phyloP scores from a whole-genome alignment of 2,113 vertebrate genomes.

The Megaleporinus macrocephalus region DNA sequence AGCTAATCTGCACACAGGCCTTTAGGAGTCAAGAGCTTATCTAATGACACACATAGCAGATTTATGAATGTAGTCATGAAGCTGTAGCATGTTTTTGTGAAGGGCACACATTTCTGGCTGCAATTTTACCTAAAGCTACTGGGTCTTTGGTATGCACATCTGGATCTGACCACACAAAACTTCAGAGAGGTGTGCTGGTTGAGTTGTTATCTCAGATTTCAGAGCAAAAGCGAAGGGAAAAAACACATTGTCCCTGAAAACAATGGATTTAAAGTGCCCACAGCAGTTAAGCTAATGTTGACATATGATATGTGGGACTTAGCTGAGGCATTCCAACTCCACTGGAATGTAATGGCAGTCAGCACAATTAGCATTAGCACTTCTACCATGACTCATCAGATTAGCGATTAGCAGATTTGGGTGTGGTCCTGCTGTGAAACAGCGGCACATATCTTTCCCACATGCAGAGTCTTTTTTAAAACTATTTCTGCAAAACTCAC shows the following conservation, averaged over 20 bases:
- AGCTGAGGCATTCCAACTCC: background rate
- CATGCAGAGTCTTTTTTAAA: background rate
- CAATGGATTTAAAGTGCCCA: background rate
- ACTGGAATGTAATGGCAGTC: background rate
- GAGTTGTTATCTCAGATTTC: background rate
- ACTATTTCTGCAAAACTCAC: background rate
- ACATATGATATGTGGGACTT: background rate
- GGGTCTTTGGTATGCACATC: background rate
- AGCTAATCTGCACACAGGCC: background rate
- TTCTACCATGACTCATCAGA: background rate
- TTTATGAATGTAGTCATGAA: background rate
- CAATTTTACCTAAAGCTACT: background rate
- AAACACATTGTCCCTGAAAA: background rate
- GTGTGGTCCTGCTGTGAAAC: background rate
- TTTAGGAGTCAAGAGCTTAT: background rate
- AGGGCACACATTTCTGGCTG: background rate
- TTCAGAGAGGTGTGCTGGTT: background rate
- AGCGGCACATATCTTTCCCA: background rate
- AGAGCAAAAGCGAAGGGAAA: background rate
- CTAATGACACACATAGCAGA: background rate
- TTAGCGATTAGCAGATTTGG: slow-evolving; percentile 12
- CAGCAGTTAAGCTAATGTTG: background rate
- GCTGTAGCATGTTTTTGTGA: background rate
- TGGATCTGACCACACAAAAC: background rate
- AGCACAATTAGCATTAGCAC: background rate